Conservation (phyloP, 2,888 invertebrate species). For the Sminthurides aquaticus region DNA sequence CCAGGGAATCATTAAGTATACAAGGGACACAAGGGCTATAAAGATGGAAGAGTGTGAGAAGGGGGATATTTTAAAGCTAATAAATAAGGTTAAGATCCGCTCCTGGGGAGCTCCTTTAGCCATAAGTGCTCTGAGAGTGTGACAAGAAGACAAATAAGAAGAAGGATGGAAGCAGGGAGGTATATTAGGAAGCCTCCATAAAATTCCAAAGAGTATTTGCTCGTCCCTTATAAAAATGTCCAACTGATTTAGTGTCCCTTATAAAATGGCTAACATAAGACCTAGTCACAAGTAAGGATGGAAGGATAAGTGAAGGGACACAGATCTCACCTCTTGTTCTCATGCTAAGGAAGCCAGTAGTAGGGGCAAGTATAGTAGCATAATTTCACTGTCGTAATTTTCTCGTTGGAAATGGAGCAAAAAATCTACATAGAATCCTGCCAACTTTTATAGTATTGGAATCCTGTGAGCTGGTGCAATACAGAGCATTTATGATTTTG, state of each 20-base stretch:
- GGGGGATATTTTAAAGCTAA: constrained; percentile 12
- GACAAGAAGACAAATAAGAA: constrained; percentile 20
- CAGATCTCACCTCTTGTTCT: too few species aligned
- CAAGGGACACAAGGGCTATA: constrained; percentile 1
- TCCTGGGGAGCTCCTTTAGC: too few species aligned
- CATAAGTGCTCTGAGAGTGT: constrained; percentile 21
- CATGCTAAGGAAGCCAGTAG: too few species aligned
- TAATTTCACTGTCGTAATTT: too few species aligned
- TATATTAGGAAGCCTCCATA: constrained; percentile 18
- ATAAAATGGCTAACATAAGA: constrained; percentile 21
- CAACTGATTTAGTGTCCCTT: constrained; percentile 21
- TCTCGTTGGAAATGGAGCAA: neutral
- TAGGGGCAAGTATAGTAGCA: too few species aligned
- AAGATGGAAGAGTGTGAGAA: neutral
- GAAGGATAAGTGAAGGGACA: too few species aligned
- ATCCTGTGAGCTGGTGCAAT: neutral
- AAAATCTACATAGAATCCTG: neutral
- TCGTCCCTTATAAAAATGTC: constrained; percentile 23
- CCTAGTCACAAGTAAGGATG: too few species aligned
- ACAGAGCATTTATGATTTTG: neutral
- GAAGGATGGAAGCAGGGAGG: constrained; percentile 13
- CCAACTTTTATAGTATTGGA: too few species aligned
- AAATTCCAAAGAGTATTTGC: constrained; percentile 19
- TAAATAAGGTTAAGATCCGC: constrained; percentile 23
- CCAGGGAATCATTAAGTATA: too few species aligned